Base-by-base conservation (phyloP, 2,888 invertebrate species). In the Ophion costatus region DNA sequence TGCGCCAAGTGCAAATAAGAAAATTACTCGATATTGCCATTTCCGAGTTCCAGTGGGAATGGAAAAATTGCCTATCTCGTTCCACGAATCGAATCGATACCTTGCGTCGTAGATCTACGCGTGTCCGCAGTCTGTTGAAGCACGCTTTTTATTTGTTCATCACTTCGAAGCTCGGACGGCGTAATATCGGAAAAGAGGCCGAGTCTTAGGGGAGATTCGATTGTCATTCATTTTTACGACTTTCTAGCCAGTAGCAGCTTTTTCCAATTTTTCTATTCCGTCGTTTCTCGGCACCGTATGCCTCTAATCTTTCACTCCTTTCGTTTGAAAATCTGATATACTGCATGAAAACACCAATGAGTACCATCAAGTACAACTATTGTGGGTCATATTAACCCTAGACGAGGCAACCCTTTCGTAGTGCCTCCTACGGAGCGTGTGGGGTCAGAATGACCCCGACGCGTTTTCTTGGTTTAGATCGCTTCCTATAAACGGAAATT, bases 191-290 rank as follows among this genome's bases (percentile, higher is more conserved):
- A 20, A 73, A 42, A 42, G 42, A 20, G 24, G 29, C 38, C 33
- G 33, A 57, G 71, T 71, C 59, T 22, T 57, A 7, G 71, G 57
- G 57, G 14, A 71, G 20, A 38, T 38, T 71, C 56, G 57, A 59
- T 38, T 33, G 7, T 33, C 20, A 61, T 73, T 38, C 29, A 59
- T 73, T 42, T 42, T 71, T 59, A 57, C 1, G 1, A 0, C 45
- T 14, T 11, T 33, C 6, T 20, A 71, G 29, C n/a, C 20, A 45
- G 10, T 45, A 11, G 11, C 10, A 45, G 1, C 2, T 45, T 45
- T 45, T 14, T 45, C 45, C 45, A 45, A 45, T 45, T 45, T 14
- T 14, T 45, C 11, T 2, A 29, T 45, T 14, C 11, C 57, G 17
- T 57, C 57, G 57, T 57, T 10, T 45, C 14, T 9, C 45, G 2